A percentile compares a stretch with the other conserved stretches of the same genome.
These are phyloP conservation scores for Okapia johnstoni DNA, from an alignment of 2,113 vertebrate genomes.

Conservation along the genomic window DNA sequence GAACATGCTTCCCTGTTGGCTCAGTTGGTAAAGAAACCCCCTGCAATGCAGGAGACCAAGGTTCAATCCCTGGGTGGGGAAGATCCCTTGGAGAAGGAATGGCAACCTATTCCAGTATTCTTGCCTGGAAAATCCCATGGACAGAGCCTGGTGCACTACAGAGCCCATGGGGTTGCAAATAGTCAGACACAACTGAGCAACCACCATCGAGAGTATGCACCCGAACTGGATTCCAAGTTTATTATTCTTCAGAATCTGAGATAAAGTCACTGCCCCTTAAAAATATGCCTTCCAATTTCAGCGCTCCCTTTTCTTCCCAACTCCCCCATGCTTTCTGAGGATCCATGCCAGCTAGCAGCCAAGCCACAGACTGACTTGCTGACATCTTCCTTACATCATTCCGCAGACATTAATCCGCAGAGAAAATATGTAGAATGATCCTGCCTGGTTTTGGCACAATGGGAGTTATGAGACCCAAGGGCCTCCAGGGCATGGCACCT, in stretches of 20 bases:
- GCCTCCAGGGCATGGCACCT: not conserved
- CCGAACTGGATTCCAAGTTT: not conserved
- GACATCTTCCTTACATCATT: not conserved
- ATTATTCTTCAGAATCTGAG: not conserved
- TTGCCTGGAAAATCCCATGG: not conserved
- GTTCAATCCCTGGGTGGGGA: not conserved
- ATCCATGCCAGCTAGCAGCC: not conserved
- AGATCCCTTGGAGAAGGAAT: not conserved
- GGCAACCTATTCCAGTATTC: not conserved
- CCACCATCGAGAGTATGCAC: not conserved
- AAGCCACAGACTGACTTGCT: not conserved
- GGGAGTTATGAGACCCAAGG: not conserved
- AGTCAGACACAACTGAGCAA: not conserved
- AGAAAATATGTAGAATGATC: not conserved
- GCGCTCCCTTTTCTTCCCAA: not conserved
- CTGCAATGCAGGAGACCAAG: not conserved
- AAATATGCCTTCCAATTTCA: not conserved
- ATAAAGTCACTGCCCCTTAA: not conserved
- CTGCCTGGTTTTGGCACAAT: not conserved
- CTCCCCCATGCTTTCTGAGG: not conserved
- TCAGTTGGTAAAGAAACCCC: not conserved
- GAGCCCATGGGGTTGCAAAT: not conserved
- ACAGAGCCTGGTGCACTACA: not conserved
- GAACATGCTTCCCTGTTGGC: not conserved
- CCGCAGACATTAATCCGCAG: not conserved